Conservation (phyloP, 2,888 invertebrate species). For the Automeris io region DNA sequence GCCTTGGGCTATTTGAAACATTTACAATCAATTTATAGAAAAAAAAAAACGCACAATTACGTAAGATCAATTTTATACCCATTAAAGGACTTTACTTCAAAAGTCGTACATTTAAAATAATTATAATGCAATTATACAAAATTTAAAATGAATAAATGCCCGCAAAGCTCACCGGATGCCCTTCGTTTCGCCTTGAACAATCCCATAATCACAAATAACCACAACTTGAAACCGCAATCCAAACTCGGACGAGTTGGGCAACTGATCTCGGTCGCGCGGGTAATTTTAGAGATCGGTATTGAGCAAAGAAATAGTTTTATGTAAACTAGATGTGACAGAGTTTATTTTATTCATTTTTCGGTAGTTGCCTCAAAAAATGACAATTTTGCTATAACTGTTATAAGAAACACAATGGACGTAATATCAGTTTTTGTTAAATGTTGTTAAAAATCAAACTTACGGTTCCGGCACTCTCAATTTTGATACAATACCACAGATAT, state of each 20-base stretch:
- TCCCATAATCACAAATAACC: conserved; percentile 15
- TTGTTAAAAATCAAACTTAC: too few relatives aligned
- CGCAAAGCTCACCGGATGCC: conserved; percentile 4
- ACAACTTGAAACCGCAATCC: conserved; percentile 10
- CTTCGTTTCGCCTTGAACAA: conserved; percentile 14
- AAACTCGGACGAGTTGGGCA: conserved; percentile 16
- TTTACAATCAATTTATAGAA: too few relatives aligned
- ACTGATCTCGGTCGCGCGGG: conserved; percentile 12
- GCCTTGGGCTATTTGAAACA: too few relatives aligned
- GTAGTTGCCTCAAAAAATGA: background rate
- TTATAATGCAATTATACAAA: background rate
- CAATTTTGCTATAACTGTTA: background rate
- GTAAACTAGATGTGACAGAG: conserved; percentile 1
- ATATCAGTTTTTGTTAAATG: too few relatives aligned
- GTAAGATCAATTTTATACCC: too few relatives aligned
- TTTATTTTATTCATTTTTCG: background rate
- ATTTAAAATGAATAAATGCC: background rate
- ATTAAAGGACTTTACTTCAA: background rate
- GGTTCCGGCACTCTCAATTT: too few relatives aligned
- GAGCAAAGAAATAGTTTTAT: conserved; percentile 8
- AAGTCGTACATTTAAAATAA: background rate
- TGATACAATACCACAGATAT: too few relatives aligned
- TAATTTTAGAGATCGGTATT: conserved; percentile 9
- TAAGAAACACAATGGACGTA: background rate
- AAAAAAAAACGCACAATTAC: too few relatives aligned